Base-by-base conservation (phyloP, 2,888 invertebrate genomes). In the Lingula anatina region DNA sequence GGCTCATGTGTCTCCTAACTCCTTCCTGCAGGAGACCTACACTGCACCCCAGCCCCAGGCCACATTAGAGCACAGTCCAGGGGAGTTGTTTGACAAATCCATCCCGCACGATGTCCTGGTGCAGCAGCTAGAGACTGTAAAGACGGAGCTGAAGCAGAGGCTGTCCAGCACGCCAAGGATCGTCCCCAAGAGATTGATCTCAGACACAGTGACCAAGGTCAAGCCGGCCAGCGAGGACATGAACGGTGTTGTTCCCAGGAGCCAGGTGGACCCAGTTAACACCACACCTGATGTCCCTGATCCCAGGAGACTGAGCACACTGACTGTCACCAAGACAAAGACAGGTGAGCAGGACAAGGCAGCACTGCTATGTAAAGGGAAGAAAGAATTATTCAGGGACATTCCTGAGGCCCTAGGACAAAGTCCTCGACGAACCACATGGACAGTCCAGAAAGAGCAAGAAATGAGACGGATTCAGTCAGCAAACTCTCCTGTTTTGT, bases 51-150 rank as follows among this genome's bases (percentile, higher is more conserved):
- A n/a, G n/a, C n/a, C 5, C 38, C 5, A 15, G 38, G n/a, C 21
- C 38, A 18, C n/a, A n/a, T n/a, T n/a, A n/a, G n/a, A n/a, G n/a
- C n/a, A n/a, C n/a, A 52, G 55, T 49, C 53, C 53, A 25, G 44
- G 15, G 51, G 4, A 37, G 26, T 48, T 60, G 20, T 42, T 67
- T 21, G 58, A 62, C 46, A 53, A 57, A 39, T 63, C 67, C 23
- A 56, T 63, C 24, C 62, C 63, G 9, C 64, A 66, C 47, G 56
- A 55, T 23, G 46, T 62, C n/a, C 50, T 67, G 45, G 49, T 68
- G 9, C 49, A 55, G 31, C 66, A 65, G 45, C 50, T 67, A 38
- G 50, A 60, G 31, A 54, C 42, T 24, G 53, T 67, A 5, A 57
- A 56, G 27, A 44, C 57, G n/a, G 55, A 50, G 28, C 49, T 64